These are phyloP conservation scores for Lissonota sp. DNA, from an alignment of 2,888 invertebrate species.

Conservation along the genomic window DNA sequence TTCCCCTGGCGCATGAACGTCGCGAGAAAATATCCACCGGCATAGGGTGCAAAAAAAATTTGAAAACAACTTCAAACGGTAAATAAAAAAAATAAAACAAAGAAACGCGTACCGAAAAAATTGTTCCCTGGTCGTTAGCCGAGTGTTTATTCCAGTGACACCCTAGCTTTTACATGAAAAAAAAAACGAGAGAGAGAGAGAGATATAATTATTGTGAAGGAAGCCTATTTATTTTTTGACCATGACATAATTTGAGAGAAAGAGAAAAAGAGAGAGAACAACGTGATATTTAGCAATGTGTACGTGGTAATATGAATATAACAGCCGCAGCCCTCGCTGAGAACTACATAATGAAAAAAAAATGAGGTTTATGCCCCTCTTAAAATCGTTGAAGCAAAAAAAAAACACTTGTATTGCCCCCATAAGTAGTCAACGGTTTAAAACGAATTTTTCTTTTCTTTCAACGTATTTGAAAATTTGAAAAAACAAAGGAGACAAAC, in stretches of 20 bases:
- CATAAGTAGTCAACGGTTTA: slow-evolving; percentile 63
- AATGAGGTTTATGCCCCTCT: slow-evolving; percentile 64
- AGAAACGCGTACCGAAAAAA: slow-evolving; percentile 68
- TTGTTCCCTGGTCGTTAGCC: slow-evolving; percentile 76
- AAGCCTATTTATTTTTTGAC: slow-evolving; percentile 80
- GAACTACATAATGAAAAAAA: slow-evolving; percentile 68
- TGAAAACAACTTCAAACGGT: neutral
- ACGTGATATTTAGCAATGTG: slow-evolving; percentile 75
- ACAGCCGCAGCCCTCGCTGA: slow-evolving; percentile 71
- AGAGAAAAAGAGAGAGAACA: slow-evolving; percentile 69
- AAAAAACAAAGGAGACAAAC: slow-evolving; percentile 69
- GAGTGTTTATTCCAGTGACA: slow-evolving; percentile 71
- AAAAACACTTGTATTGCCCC: slow-evolving; percentile 61
- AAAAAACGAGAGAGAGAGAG: slow-evolving; percentile 55
- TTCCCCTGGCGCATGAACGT: slow-evolving; percentile 72
- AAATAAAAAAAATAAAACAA: slow-evolving; percentile 43
- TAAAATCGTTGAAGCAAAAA: slow-evolving; percentile 54
- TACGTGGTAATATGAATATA: slow-evolving; percentile 74
- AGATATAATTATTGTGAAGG: slow-evolving; percentile 73
- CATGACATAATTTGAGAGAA: slow-evolving; percentile 74
- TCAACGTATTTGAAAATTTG: slow-evolving; percentile 44
- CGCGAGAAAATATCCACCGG: slow-evolving; percentile 54
- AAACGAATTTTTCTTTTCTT: slow-evolving; percentile 57
- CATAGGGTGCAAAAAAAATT: neutral
- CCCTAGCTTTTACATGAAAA: slow-evolving; percentile 69